phyloP scores from a whole-genome alignment of 2,797 vertebrate species.

The Hippocampus kuda region DNA sequence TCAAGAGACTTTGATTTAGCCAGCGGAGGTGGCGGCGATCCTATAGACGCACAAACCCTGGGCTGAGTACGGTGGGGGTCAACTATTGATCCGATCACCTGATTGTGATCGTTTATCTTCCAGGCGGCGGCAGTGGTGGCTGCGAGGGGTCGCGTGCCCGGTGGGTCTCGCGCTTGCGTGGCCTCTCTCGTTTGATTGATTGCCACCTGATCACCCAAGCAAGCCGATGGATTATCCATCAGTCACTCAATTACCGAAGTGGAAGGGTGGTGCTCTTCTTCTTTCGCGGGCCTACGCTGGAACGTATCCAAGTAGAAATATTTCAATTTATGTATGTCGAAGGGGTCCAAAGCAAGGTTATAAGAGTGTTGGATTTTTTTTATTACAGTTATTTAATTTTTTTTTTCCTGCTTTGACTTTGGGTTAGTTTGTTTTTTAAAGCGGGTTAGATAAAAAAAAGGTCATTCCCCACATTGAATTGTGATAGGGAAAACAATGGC shows the following conservation, averaged over 20 bases:
- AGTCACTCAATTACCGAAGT: slow-evolving; percentile 25
- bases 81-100: slow-evolving; percentile 31
- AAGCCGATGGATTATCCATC: slow-evolving; percentile 23
- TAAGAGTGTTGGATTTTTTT: too few relatives aligned
- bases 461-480: too few relatives aligned
- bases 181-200: slow-evolving; percentile 17
- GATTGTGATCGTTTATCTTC: slow-evolving; percentile 29
- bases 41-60: slow-evolving; percentile 9
- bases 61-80: slow-evolving; percentile 18
- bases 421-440: too few relatives aligned
- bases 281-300: slow-evolving; percentile 1
- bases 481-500: too few relatives aligned
- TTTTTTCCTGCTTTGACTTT: too few relatives aligned
- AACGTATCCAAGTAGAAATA: neutral
- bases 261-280: slow-evolving; percentile 18
- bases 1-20: slow-evolving; percentile 13
- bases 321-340: too few relatives aligned
- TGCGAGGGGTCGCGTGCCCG: neutral
- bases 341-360: too few relatives aligned
- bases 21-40: slow-evolving; percentile 12
- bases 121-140: neutral
- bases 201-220: slow-evolving; percentile 22
- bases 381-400: too few relatives aligned
- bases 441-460: too few relatives aligned
- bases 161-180: slow-evolving; percentile 4